A percentile compares a stretch with the other conserved stretches of the same genome.
Conservation (phyloP, 1,140 invertebrate genomes). For the Drosophila insularis region DNA sequence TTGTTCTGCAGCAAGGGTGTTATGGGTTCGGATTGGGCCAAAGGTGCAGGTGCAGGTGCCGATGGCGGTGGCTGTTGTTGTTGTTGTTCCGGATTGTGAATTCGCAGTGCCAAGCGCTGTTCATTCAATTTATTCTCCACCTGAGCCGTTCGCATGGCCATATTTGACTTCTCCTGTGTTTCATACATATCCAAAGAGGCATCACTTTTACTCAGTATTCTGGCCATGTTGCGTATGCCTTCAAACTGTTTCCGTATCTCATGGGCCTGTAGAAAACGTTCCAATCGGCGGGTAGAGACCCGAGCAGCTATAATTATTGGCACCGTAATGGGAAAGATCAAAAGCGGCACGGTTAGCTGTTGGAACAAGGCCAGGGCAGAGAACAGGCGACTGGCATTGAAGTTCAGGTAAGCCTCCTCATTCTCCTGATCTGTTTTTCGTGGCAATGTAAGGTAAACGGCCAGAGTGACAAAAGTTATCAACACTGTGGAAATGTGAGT, state of each 20-base stretch:
- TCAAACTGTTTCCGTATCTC: conserved; percentile 86
- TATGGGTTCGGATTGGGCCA: conserved; percentile 58
- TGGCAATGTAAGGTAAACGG: conserved; percentile 84
- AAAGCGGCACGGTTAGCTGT: conserved; percentile 90
- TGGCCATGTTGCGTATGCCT: conserved; percentile 79
- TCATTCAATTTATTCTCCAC: conserved; percentile 65
- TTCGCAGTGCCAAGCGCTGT: conserved; percentile 58
- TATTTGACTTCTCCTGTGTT: conserved; percentile 65
- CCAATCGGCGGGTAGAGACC: conserved; percentile 87
- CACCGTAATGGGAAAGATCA: conserved; percentile 90
- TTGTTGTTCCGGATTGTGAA: conserved; percentile 44
- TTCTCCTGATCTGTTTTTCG: conserved; percentile 19
- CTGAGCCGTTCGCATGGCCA: conserved; percentile 61
- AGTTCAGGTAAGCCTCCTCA: conserved; percentile 57
- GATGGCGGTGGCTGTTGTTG: not conserved
- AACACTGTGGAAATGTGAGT: conserved; percentile 89
- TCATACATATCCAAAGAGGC: conserved; percentile 81
- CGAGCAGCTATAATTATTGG: conserved; percentile 90
- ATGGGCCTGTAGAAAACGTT: conserved; percentile 86
- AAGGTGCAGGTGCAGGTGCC: conserved; percentile 39
- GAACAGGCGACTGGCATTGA: conserved; percentile 89
- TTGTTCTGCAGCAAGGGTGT: conserved; percentile 51
- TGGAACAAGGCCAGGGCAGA: conserved; percentile 91
- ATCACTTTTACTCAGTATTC: conserved; percentile 81
- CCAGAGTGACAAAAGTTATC: conserved; percentile 89